Evolutionary conservation across 2,888 invertebrate species (phyloP).

Genomic region (Papilio elwesi): DNA sequence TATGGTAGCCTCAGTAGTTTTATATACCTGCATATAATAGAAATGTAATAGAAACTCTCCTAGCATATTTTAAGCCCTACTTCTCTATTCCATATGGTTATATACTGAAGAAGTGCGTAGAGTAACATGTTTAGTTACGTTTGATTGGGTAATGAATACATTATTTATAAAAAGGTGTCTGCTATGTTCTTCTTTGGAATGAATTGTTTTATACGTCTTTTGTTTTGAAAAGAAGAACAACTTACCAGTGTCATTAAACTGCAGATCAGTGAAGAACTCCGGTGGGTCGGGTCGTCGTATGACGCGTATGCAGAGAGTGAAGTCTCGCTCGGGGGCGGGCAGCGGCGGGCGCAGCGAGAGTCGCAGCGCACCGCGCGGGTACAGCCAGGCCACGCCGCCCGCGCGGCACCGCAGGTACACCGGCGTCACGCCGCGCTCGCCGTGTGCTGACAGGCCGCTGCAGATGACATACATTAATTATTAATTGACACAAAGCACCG

Average conservation of each 20-base stretch:
- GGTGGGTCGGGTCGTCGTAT: slow-evolving; percentile 82
- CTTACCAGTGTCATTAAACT: slow-evolving; percentile 69
- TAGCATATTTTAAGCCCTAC: too few relatives aligned
- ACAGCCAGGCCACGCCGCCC: slow-evolving; percentile 88
- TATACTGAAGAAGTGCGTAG: too few relatives aligned
- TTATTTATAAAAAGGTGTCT: too few relatives aligned
- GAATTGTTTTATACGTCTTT: not conserved
- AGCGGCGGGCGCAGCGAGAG: slow-evolving; percentile 86
- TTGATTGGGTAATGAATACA: too few relatives aligned
- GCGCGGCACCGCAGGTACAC: slow-evolving; percentile 90
- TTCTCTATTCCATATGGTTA: too few relatives aligned
- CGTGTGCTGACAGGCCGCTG: slow-evolving; percentile 82
- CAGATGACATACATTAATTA: slow-evolving; percentile 55
- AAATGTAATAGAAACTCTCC: too few relatives aligned
- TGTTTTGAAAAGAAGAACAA: slow-evolving; percentile 8
- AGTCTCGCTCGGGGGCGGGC: slow-evolving; percentile 85
- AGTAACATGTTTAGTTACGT: too few relatives aligned
- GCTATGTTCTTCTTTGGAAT: too few relatives aligned
- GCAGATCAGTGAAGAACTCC: slow-evolving; percentile 79
- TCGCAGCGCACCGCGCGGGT: slow-evolving; percentile 89
- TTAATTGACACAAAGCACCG: not conserved
- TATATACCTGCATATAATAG: too few relatives aligned
- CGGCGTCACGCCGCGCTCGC: slow-evolving; percentile 88
- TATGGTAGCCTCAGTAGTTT: too few relatives aligned
- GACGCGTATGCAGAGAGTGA: slow-evolving; percentile 88